Evolutionary conservation across 2,888 invertebrate species (phyloP), one percentile per base, ranked within the genome.

Genomic region (Lasioglossum figueresi): DNA sequence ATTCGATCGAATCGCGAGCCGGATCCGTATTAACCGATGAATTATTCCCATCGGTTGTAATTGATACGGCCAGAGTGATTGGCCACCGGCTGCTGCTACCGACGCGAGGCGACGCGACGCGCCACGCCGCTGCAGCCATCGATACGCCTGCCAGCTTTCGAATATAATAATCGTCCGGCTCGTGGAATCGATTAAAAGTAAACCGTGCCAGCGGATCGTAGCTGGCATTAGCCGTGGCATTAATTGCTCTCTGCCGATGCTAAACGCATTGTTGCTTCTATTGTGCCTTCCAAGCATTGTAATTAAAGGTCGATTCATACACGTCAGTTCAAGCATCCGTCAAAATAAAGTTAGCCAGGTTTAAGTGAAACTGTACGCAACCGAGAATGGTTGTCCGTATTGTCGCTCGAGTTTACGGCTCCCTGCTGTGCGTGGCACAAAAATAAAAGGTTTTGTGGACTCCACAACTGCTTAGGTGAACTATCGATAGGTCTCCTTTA

Each of bases 141-240:
- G 40, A 19, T 70, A 19, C 66, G 23, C 12, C 23, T 19, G 68
- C 37, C 68, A 37, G 37, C 68, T 68, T 56, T 56, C 31, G 75
- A 72, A 76, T 52, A 76, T 85, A 86, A 86, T 86, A 84, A 88
- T 82, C 43, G 73, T 48, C 23, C 12, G 71, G 43, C 83, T 56
- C 80, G 76, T 76, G 79, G 83, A 84, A 88, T 88, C 83, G 84
- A 88, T 89, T 88, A 87, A 85, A 85, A 76, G 82, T 84, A 82
- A 84, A 82, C 80, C 76, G 71, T 76, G 79, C 45, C 34, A 70
- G 43, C 43, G 43, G 19, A 78, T 75, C 56, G 68, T n/a, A 31
- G 14, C 16, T 48, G 45, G 59, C 48, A 76, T 76, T 71, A 75
- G 76, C 37, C 59, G 72, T 34, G 63, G 48, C 63, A 23, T 75